phyloP scores from a whole-genome alignment of 1,140 invertebrate species.

The Megathymus violae region DNA sequence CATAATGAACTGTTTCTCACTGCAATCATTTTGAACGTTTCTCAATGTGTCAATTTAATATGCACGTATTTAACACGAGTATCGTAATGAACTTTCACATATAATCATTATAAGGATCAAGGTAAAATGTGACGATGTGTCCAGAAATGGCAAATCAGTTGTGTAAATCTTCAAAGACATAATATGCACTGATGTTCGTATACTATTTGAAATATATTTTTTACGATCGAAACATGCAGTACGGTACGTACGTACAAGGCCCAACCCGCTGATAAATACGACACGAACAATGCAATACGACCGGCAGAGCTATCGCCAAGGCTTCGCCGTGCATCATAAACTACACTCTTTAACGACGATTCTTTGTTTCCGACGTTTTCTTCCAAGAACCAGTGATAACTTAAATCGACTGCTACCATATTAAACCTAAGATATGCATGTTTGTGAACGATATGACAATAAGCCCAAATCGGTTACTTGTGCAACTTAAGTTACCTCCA shows the following conservation, averaged over 20 bases:
- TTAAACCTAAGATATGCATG: constrained; percentile 3
- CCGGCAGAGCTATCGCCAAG: constrained; percentile 23
- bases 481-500: neutral
- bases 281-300: constrained; percentile 26
- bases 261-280: constrained; percentile 21
- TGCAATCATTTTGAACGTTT: neutral
- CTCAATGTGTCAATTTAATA: neutral
- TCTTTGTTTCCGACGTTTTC: constrained; percentile 30
- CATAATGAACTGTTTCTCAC: constrained; percentile 45
- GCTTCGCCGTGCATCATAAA: constrained; percentile 35
- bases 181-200: neutral
- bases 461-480: neutral
- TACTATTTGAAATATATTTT: constrained; percentile 4
- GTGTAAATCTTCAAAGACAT: constrained; percentile 2
- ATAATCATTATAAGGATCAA: too few relatives aligned
- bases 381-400: constrained; percentile 21
- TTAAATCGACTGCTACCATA: constrained; percentile 8
- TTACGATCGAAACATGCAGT: constrained; percentile 16
- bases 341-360: constrained; percentile 20
- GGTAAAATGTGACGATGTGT: too few relatives aligned
- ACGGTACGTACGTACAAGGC: constrained; percentile 18
- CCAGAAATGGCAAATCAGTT: too few relatives aligned
- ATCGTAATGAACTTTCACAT: too few relatives aligned
- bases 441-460: constrained; percentile 9
- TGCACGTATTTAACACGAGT: too few relatives aligned